These are phyloP conservation scores for Drosophila lutescens DNA, from an alignment of 2,888 invertebrate genomes.

Conservation along the genomic window DNA sequence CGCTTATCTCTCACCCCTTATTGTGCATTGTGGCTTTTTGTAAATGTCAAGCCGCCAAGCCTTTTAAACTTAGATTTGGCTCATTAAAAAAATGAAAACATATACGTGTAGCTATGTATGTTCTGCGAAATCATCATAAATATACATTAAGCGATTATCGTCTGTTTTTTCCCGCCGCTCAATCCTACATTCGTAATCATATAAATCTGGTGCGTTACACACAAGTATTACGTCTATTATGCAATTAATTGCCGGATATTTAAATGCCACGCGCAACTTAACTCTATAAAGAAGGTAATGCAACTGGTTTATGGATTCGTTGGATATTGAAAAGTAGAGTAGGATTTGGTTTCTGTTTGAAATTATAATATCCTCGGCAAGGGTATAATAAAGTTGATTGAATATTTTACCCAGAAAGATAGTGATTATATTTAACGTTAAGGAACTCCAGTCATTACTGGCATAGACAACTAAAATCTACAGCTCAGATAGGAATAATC, in stretches of 20 bases:
- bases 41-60: constrained; percentile 57
- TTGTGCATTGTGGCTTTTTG: constrained; percentile 52
- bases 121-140: constrained; percentile 25
- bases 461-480: no score
- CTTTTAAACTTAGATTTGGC: constrained; percentile 60
- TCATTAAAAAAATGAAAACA: constrained; percentile 21
- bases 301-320: constrained; percentile 14
- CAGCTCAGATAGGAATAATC: no score
- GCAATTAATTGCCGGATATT: constrained; percentile 42
- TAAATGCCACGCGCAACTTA: constrained; percentile 29
- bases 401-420: no score
- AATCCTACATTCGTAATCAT: background rate
- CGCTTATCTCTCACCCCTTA: constrained; percentile 12
- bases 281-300: constrained; percentile 27
- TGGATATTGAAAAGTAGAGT: no score
- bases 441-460: no score
- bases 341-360: no score
- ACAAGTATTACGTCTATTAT: constrained; percentile 26
- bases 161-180: constrained; percentile 19
- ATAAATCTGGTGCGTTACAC: constrained; percentile 15
- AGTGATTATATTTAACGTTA: no score
- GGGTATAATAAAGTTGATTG: no score
- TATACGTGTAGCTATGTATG: background rate
- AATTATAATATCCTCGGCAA: no score
- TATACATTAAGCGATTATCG: constrained; percentile 43